These are phyloP conservation scores for Sarcophaga peregrina DNA, from an alignment of 1,140 invertebrate species.

Conservation along the genomic window DNA sequence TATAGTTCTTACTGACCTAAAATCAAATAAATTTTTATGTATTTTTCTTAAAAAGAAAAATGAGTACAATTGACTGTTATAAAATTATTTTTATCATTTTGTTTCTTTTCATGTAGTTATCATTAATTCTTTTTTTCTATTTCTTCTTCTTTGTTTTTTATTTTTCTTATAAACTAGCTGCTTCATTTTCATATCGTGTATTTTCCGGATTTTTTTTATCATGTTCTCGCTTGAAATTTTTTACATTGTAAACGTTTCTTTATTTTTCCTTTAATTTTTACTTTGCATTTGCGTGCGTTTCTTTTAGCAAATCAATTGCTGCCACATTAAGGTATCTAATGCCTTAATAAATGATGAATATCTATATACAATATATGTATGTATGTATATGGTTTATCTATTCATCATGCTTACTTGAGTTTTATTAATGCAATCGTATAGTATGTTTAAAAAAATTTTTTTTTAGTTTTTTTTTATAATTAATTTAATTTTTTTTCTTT, in stretches of 20 bases:
- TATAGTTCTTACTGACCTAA: neutral
- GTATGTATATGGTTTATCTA: neutral
- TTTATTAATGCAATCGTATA: neutral
- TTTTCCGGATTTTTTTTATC: neutral
- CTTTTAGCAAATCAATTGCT: neutral
- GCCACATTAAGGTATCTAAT: neutral
- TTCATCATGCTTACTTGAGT: slow-evolving; percentile 8
- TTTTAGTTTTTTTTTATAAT: neutral
- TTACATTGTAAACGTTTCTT: neutral
- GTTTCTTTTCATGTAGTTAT: neutral
- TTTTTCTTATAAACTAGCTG: neutral
- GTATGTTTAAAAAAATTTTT: too few relatives aligned
- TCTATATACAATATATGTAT: neutral
- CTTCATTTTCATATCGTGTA: neutral
- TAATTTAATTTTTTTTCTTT: neutral
- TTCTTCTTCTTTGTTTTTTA: too few relatives aligned
- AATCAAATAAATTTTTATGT: neutral
- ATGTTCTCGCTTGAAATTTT: neutral
- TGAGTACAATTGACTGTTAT: slow-evolving; percentile 16
- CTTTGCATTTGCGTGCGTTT: slow-evolving; percentile 13
- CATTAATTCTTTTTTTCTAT: too few relatives aligned
- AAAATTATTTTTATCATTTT: slow-evolving; percentile 15
- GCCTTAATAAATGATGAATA: neutral
- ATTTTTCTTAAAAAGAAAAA: neutral
- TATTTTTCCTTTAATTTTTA: too few relatives aligned